Evolutionary conservation across 2,888 invertebrate genomes (phyloP), one percentile per base, ranked within the genome.

Genomic region (Apomyelois bistriatella): DNA sequence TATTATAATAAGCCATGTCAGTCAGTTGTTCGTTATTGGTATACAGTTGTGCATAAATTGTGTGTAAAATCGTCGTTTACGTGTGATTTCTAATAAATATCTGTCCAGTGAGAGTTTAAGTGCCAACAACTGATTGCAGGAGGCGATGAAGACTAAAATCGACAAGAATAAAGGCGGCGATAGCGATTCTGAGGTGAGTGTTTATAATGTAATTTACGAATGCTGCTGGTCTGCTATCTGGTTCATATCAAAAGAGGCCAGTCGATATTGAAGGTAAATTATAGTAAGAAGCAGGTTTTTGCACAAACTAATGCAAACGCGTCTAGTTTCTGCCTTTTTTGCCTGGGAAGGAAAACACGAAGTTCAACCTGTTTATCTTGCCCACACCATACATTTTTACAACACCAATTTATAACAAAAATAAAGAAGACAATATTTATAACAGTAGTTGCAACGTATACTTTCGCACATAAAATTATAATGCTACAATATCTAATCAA

Each of bases 141-240:
- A 91, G 88, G 91, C 85, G 74, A 88, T 91, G 85, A 92, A 92
- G 90, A 91, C 85, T 70, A 92, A 92, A 89, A 80, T 83, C 63
- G 92, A 92, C 68, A 92, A 91, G 76, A 91, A 87, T 67, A 92
- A 91, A 69, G 82, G 82, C 74, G 91, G 90, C 61, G 92, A 92
- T 64, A 85, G 79, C 70, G 92, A 92, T 70, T 72, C 85, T 40
- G 92, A 92, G 90, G 92, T 92, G 65, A 89, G 91, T 74, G 72
- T 74, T 74, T 69, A 58, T 68, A 67, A 58, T 69, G 54, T 65
- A 64, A 65, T 69, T 73, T 65, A 50, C 53, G 53, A 62, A 56
- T 57, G 61, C 17, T 37, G 48, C 4, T 48, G 41, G 51, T 41
- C 52, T 55, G 59, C 58, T 63, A 60, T 67, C 63, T 64, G 61